Evolutionary conservation across 2,888 invertebrate genomes (phyloP).

Genomic region (Unio pictorum): DNA sequence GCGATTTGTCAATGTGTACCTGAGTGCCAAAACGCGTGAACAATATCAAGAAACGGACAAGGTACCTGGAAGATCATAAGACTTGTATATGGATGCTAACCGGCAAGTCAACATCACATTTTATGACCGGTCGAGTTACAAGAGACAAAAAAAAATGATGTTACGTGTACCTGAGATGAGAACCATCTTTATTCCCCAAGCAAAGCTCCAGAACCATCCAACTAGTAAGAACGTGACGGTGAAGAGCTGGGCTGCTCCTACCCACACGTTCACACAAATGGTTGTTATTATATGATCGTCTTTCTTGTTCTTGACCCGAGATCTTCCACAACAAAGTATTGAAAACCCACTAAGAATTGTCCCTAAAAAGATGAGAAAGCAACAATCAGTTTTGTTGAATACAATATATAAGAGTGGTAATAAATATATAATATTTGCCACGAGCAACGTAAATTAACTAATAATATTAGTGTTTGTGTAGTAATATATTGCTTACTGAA

Average conservation of each 20-base stretch:
- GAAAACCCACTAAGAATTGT: slow-evolving; percentile 88
- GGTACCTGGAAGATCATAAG: too few species aligned
- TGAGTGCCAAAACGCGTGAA: too few species aligned
- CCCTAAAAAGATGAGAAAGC: slow-evolving; percentile 76
- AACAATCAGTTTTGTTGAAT: too few species aligned
- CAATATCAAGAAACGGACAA: too few species aligned
- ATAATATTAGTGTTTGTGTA: too few species aligned
- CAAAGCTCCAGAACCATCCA: slow-evolving; percentile 97
- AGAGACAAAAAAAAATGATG: background rate
- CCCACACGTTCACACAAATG: slow-evolving; percentile 87
- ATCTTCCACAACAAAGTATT: slow-evolving; percentile 71
- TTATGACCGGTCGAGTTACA: background rate
- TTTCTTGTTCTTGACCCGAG: slow-evolving; percentile 63
- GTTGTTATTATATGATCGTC: slow-evolving; percentile 74
- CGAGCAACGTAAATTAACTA: too few species aligned
- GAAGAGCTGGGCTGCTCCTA: slow-evolving; percentile 91
- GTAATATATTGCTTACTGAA: too few species aligned
- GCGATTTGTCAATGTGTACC: too few species aligned
- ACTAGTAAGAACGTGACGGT: slow-evolving; percentile 93
- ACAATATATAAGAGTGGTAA: too few species aligned
- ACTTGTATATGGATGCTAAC: too few species aligned
- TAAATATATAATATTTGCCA: too few species aligned
- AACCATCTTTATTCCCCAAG: slow-evolving; percentile 96
- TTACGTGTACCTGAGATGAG: slow-evolving; percentile 86
- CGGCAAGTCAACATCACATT: too few species aligned